Evolutionary conservation across 2,888 invertebrate species (phyloP).

Genomic region (Colletes collaris): DNA sequence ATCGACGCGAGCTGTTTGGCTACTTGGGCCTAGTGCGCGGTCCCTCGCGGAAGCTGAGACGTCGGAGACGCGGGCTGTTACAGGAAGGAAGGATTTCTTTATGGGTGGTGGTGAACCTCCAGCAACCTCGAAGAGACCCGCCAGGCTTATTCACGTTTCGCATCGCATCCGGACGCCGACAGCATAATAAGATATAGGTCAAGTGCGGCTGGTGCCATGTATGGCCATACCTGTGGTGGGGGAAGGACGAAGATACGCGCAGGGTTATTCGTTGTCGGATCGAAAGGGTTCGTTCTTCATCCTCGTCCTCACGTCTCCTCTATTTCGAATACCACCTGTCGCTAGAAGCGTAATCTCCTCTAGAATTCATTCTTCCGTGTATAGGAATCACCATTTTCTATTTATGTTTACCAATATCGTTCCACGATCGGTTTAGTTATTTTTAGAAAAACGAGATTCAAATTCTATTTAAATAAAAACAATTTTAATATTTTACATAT

Average conservation of each 20-base stretch:
- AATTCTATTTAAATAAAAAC: too few relatives aligned
- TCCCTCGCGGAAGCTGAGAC: conserved; percentile 52
- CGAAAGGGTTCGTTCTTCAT: conserved; percentile 62
- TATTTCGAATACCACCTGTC: conserved; percentile 34
- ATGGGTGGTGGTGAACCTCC: conserved; percentile 60
- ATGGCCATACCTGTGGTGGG: conserved; percentile 70
- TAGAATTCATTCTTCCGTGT: neutral
- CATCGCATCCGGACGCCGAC: conserved; percentile 80
- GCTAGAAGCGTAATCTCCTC: neutral
- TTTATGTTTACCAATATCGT: too few relatives aligned
- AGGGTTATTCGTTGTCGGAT: conserved; percentile 60
- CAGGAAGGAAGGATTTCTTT: conserved; percentile 66
- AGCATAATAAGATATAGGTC: conserved; percentile 82
- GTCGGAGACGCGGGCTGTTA: conserved; percentile 28
- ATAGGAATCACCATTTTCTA: too few relatives aligned
- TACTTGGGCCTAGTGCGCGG: conserved; percentile 30
- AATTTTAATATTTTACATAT: too few relatives aligned
- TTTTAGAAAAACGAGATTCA: too few relatives aligned
- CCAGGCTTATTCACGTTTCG: conserved; percentile 62
- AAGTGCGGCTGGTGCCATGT: conserved; percentile 81
- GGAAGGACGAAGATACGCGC: conserved; percentile 63
- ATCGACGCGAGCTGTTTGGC: conserved; percentile 31
- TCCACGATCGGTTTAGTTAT: too few relatives aligned
- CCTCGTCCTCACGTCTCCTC: conserved; percentile 27
- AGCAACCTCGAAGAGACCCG: conserved; percentile 61